A percentile compares a stretch with the other conserved stretches of the same genome.
These are phyloP conservation scores for Alauda arvensis DNA, from an alignment of 2,797 vertebrate genomes.

Conservation along the genomic window DNA sequence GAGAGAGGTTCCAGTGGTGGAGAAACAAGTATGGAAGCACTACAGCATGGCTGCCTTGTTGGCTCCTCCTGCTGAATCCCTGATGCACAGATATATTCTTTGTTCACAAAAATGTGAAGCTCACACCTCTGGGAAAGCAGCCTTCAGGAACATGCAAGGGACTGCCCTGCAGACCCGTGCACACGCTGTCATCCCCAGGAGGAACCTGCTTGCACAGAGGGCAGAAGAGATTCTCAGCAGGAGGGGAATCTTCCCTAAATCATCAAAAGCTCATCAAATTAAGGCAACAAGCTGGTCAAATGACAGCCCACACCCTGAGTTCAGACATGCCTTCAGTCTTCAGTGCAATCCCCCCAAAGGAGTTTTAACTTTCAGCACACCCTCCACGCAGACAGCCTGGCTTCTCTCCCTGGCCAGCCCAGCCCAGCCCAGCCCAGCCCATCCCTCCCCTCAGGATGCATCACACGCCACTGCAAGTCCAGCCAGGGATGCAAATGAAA, in stretches of 20 bases:
- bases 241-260: neutral
- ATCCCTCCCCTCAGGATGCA: neutral
- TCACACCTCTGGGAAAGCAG: neutral
- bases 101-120: neutral
- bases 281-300: neutral
- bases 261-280: neutral
- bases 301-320: neutral
- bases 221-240: neutral
- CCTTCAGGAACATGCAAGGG: neutral
- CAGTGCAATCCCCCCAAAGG: neutral
- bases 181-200: neutral
- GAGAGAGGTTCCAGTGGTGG: neutral
- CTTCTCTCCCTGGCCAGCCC: neutral
- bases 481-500: neutral
- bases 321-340: neutral
- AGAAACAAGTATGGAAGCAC: neutral
- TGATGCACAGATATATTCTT: neutral
- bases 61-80: neutral
- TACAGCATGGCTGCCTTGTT: neutral
- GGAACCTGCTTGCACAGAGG: neutral
- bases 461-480: neutral
- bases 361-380: neutral
- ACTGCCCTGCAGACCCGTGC: neutral
- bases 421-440: rapidly evolving
- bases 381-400: neutral